Evolutionary conservation across 2,113 vertebrate species (phyloP), one percentile per base, ranked within the genome.

Genomic region (Gila orcuttii): DNA sequence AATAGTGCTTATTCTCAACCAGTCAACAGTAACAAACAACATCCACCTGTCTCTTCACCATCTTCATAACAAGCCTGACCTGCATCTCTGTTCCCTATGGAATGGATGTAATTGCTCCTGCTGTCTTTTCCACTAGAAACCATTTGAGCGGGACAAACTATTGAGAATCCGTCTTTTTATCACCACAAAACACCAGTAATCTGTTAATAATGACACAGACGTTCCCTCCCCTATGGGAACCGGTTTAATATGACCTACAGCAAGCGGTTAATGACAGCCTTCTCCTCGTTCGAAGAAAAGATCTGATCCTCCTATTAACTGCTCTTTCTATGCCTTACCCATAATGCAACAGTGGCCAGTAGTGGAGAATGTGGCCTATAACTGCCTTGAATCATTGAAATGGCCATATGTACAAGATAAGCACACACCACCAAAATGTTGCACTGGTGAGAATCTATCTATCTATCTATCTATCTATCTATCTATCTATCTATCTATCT

Each of bases 11-110:
- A 17, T 66, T 62, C 83, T 86, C 73, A 60, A 31, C 17, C 57
- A 47, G 31, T 82, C 12, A 71, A 69, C 62, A 28, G 31, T 85
- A 78, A 62, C 78, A 87, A 68, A 79, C 88, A 87, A 78, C 85
- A 85, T 83, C 85, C 83, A 89, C 77, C 64, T 45, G 82, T 85
- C 79, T 77, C 86, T 85, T 79, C 71, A 57, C 13, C 74, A 42
- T 74, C 66, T 87, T 66, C 57, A 86, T 85, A 89, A 89, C 86
- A 86, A 83, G 64, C 86, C 71, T 87, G 83, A 87, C 88, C 86
- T 79, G 83, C 73, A 83, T 87, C 55, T 25, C 62, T 82, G 80
- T 79, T 87, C 88, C 66, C 86, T 75, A 73, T 76, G 66, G 81
- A 79, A 87, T 84, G 59, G 6, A 75, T 83, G 57, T 83, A 83